Percentiles rank a stretch among this genome's conserved stretches.
Evolutionary conservation across 2,113 vertebrate species (phyloP).

Genomic region (Pelmatolapia mariae): DNA sequence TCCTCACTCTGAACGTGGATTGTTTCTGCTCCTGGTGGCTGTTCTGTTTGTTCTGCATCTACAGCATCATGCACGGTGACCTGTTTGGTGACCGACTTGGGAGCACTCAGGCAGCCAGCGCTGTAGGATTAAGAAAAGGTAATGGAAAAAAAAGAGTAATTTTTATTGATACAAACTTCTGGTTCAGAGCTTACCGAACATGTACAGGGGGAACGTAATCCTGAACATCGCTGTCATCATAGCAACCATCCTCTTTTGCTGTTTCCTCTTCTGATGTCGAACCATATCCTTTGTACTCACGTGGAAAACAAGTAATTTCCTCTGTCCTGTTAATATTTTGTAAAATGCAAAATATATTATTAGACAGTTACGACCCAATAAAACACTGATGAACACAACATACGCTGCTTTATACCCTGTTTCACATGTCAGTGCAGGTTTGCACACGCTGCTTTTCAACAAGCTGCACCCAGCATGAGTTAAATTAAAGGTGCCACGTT

Average conservation of each 20-base stretch:
- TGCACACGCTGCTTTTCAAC: background rate
- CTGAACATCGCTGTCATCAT: background rate
- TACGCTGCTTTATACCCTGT: background rate
- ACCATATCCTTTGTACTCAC: rapidly evolving
- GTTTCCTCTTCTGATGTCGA: background rate
- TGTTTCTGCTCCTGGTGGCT: background rate
- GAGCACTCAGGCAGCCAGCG: background rate
- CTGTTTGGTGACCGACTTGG: background rate
- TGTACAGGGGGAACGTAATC: background rate
- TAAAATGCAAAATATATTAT: background rate
- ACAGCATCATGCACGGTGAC: background rate
- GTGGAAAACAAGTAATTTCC: background rate
- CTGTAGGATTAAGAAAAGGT: background rate
- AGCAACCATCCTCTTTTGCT: background rate
- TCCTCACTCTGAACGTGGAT: background rate
- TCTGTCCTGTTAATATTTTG: background rate
- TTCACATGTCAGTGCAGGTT: background rate
- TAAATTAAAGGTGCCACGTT: background rate
- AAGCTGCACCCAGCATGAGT: background rate
- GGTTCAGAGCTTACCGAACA: background rate
- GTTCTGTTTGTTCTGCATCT: background rate
- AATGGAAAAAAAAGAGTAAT: no score
- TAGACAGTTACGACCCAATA: background rate
- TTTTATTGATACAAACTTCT: background rate
- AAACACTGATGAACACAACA: background rate